A percentile compares a stretch with the other conserved stretches of the same genome.
These are phyloP conservation scores for Cinclus mexicanus DNA, from an alignment of 2,113 vertebrate species.

Conservation along the genomic window DNA sequence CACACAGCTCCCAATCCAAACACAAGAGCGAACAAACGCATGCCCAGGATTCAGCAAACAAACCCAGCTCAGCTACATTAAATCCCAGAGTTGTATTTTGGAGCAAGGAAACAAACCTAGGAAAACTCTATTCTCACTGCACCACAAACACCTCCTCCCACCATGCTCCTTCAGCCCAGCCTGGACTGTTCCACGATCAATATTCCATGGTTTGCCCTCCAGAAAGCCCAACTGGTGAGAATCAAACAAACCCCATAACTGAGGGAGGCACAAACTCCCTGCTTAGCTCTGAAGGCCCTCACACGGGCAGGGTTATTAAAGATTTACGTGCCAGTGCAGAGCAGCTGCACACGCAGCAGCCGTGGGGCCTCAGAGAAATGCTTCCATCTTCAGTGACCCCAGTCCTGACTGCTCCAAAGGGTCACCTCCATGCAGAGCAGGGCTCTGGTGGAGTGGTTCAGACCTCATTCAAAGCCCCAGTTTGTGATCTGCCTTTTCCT, in stretches of 20 bases:
- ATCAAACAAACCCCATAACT: neutral
- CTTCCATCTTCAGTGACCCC: neutral
- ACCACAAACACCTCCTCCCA: neutral
- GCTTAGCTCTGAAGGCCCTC: neutral
- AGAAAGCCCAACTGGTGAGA: neutral
- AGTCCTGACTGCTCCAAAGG: neutral
- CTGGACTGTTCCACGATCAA: neutral
- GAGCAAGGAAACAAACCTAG: neutral
- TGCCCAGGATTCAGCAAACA: neutral
- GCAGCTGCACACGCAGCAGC: accelerated
- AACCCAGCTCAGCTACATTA: neutral
- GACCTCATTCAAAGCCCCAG: accelerated
- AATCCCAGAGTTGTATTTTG: neutral
- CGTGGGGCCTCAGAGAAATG: accelerated
- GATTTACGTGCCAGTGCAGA: neutral
- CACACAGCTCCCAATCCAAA: neutral
- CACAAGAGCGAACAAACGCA: neutral
- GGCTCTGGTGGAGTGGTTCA: accelerated
- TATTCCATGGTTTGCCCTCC: slow-evolving; percentile 46
- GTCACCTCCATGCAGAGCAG: neutral
- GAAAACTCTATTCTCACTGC: neutral
- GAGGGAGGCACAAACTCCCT: neutral
- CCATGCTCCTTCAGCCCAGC: neutral
- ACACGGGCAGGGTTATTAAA: neutral
- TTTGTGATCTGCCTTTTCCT: neutral